phyloP scores from a whole-genome alignment of 2,888 invertebrate species.

The Meliscaeva auricollis region DNA sequence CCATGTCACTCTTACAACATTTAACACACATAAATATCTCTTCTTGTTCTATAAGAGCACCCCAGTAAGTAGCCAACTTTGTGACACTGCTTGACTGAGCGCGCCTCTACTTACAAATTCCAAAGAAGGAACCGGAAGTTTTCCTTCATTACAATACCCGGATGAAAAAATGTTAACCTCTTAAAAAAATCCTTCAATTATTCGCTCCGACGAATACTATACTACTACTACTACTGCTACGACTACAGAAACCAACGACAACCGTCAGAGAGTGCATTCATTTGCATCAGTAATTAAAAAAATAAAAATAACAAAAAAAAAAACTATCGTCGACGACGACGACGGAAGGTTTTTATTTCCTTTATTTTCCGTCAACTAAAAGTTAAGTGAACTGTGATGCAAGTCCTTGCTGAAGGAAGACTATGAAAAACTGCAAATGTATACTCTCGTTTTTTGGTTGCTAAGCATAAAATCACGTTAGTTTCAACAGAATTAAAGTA shows the following conservation, averaged over 20 bases:
- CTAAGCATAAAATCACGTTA: conserved; percentile 30
- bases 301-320: conserved; percentile 1
- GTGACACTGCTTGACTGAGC: conserved; percentile 17
- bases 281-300: conserved; percentile 45
- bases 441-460: conserved; percentile 9
- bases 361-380: conserved; percentile 28
- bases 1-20: not conserved
- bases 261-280: conserved; percentile 33
- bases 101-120: conserved; percentile 8
- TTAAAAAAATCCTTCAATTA: conserved; percentile 47
- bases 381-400: conserved; percentile 36
- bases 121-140: conserved; percentile 14
- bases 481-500: conserved; percentile 19
- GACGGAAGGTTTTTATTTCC: conserved; percentile 7
- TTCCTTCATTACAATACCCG: conserved; percentile 16
- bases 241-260: conserved; percentile 18
- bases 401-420: conserved; percentile 18
- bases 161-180: conserved; percentile 24
- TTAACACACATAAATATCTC: not conserved
- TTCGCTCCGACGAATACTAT: conserved; percentile 14
- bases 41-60: not conserved
- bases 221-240: not conserved
- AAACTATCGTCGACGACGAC: conserved; percentile 1
- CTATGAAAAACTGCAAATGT: not conserved
- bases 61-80: not conserved